phyloP scores from a whole-genome alignment of 1,140 invertebrate genomes.

The Chrysoperla carnea region DNA sequence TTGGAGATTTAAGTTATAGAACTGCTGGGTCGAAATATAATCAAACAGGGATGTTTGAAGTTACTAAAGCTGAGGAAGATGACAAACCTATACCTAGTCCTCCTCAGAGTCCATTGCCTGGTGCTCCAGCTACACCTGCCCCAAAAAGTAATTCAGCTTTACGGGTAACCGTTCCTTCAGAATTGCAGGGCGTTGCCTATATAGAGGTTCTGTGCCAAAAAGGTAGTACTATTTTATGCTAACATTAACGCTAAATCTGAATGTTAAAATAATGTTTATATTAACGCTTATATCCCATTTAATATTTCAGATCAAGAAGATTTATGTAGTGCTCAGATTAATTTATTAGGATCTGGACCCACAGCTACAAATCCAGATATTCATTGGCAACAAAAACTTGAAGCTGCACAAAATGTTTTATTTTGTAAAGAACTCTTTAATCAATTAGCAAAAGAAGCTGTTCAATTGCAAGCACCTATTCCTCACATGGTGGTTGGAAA shows the following conservation, averaged over 20 bases:
- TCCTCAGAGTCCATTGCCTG: slow-evolving; percentile 32
- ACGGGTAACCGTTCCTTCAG: slow-evolving; percentile 78
- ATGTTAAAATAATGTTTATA: neutral
- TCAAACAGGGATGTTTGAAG: slow-evolving; percentile 91
- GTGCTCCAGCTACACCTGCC: slow-evolving; percentile 18
- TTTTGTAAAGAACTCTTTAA: slow-evolving; percentile 96
- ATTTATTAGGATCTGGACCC: slow-evolving; percentile 36
- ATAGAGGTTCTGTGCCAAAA: slow-evolving; percentile 90
- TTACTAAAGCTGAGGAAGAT: slow-evolving; percentile 81
- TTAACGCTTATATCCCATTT: neutral
- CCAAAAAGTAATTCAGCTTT: slow-evolving; percentile 59
- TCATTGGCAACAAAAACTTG: slow-evolving; percentile 88
- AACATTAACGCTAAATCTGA: neutral
- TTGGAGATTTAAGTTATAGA: slow-evolving; percentile 90
- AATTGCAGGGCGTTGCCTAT: slow-evolving; percentile 87
- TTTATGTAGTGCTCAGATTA: slow-evolving; percentile 60
- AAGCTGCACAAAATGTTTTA: slow-evolving; percentile 90
- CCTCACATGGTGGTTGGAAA: slow-evolving; percentile 94
- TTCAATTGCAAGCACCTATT: slow-evolving; percentile 78
- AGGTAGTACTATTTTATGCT: slow-evolving; percentile 29
- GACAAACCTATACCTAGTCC: slow-evolving; percentile 27
- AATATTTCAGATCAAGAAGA: slow-evolving; percentile 54
- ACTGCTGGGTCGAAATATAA: slow-evolving; percentile 84
- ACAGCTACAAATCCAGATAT: slow-evolving; percentile 54
- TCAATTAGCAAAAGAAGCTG: slow-evolving; percentile 85